Evolutionary conservation across 2,888 invertebrate species (phyloP).

Genomic region (Oscheius sp.): DNA sequence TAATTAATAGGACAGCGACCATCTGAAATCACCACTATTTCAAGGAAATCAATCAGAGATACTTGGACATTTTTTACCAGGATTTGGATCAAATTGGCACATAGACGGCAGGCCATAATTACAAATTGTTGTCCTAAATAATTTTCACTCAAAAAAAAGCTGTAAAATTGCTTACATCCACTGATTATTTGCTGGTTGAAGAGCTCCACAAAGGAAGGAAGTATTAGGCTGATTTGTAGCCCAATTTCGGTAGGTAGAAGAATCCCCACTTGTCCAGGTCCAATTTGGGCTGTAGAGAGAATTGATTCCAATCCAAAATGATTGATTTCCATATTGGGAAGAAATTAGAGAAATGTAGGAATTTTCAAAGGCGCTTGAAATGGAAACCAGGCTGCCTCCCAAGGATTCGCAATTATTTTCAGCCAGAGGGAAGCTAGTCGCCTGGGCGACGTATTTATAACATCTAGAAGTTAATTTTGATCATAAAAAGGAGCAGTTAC

Average conservation of each 20-base stretch:
- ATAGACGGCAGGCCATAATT: background rate
- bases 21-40: no score
- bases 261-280: background rate
- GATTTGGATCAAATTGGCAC: background rate
- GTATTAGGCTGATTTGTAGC: background rate
- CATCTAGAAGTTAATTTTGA: background rate
- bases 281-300: background rate
- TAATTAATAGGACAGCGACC: no score
- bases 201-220: background rate
- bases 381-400: no score
- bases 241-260: background rate
- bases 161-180: background rate
- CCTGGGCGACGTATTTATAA: background rate
- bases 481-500: background rate
- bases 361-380: slow-evolving; percentile 2
- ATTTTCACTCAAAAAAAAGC: background rate
- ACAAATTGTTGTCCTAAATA: background rate
- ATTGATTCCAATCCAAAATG: background rate
- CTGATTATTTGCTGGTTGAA: background rate
- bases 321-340: no score
- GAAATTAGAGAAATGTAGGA: background rate
- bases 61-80: no score
- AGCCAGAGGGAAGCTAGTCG: background rate
- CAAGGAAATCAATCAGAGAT: no score
- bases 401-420: background rate